These are phyloP conservation scores for Machaerirhynchus nigripectus DNA, from an alignment of 2,113 vertebrate species.

Conservation along the genomic window DNA sequence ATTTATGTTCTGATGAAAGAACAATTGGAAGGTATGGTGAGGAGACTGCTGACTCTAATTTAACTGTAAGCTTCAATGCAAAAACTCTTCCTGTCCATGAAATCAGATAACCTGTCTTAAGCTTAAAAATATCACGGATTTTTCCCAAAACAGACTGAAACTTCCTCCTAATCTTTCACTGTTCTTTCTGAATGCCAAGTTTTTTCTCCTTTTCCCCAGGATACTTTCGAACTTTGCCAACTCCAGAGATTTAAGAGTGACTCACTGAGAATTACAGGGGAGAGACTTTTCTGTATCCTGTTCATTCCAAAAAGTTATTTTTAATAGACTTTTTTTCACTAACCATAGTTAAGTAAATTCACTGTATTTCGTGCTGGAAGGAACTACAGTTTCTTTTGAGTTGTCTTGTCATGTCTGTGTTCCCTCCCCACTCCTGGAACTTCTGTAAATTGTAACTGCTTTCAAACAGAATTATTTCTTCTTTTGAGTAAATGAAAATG, in stretches of 20 bases:
- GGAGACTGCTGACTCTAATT: not conserved
- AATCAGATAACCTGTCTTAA: not conserved
- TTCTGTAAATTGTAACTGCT: not conserved
- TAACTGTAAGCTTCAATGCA: not conserved
- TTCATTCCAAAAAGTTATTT: not conserved
- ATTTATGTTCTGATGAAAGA: slow-evolving; percentile 31
- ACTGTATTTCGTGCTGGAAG: not conserved
- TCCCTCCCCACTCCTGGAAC: not conserved
- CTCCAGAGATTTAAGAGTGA: not conserved
- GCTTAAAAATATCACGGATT: not conserved
- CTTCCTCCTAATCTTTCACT: not conserved
- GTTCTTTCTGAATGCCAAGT: not conserved
- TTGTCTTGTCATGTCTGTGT: not conserved
- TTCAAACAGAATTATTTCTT: not conserved
- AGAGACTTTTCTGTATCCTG: not conserved
- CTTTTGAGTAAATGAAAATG: not conserved
- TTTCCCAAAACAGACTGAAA: not conserved
- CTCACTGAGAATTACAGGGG: not conserved
- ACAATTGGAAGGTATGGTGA: not conserved
- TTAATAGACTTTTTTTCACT: not conserved
- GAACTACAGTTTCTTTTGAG: not conserved
- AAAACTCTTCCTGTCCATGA: not conserved
- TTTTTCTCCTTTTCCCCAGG: not conserved
- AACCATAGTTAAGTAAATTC: not conserved
- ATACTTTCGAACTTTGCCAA: not conserved